phyloP scores from a whole-genome alignment of 2,888 invertebrate species.

The Drosophila rellima region DNA sequence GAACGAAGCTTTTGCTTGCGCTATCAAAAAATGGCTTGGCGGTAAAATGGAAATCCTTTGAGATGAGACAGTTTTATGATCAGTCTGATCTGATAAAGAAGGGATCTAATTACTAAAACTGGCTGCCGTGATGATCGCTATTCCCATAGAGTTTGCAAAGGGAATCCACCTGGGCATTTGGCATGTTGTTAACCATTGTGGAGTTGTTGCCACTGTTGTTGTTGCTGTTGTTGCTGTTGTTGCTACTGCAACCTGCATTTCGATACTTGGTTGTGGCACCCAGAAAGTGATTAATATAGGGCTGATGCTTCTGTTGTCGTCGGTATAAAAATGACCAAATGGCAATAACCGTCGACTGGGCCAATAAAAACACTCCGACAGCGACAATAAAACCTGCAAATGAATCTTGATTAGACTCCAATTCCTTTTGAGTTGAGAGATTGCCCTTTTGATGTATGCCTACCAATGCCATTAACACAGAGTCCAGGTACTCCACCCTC shows the following conservation, averaged over 20 bases:
- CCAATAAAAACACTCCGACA: constrained; percentile 93
- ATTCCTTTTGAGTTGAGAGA: background rate
- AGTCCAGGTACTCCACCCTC: constrained; percentile 83
- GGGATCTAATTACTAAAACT: constrained; percentile 69
- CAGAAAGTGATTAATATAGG: constrained; percentile 55
- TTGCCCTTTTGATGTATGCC: constrained; percentile 52
- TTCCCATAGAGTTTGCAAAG: constrained; percentile 94
- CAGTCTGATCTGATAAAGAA: constrained; percentile 2
- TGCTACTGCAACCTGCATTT: constrained; percentile 2
- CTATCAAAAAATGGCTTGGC: constrained; percentile 26
- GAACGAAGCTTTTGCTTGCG: background rate
- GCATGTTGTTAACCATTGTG: constrained; percentile 83
- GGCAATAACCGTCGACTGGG: constrained; percentile 94
- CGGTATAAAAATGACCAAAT: constrained; percentile 96
- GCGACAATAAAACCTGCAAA: constrained; percentile 92
- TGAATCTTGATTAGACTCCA: constrained; percentile 16
- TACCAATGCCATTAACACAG: constrained; percentile 85
- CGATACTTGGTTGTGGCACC: constrained; percentile 62
- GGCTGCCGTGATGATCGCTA: constrained; percentile 72
- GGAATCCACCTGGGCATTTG: constrained; percentile 89
- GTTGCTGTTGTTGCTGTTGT: constrained; percentile 35
- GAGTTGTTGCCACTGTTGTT: constrained; percentile 58
- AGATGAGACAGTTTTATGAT: constrained; percentile 17
- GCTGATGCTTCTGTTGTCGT: constrained; percentile 88
- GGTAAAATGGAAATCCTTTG: constrained; percentile 18